Evolutionary conservation across 2,797 vertebrate genomes (phyloP).

Genomic region (Uromys caudimaculatus): DNA sequence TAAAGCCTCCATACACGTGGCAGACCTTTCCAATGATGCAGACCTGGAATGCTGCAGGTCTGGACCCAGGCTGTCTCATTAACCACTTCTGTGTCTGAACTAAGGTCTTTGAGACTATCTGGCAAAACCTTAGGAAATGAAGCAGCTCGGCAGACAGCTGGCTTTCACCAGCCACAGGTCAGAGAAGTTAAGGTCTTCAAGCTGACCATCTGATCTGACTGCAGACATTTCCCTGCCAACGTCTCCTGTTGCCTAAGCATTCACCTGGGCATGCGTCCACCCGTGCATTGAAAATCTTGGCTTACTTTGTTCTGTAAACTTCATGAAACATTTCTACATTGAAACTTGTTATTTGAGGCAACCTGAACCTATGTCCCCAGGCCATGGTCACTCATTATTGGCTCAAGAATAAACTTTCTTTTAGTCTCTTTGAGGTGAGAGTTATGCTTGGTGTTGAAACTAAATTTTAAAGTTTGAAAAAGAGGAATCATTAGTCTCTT

Average conservation of each 20-base stretch:
- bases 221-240: neutral
- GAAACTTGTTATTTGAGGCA: neutral
- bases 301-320: neutral
- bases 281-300: neutral
- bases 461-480: conserved; percentile 2
- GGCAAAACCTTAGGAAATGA: neutral
- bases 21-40: neutral
- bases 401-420: neutral
- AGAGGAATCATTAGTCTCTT: neutral
- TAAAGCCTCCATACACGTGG: neutral
- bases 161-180: neutral
- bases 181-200: no score
- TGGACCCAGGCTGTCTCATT: no score
- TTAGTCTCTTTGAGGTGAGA: neutral
- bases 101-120: neutral
- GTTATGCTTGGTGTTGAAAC: neutral
- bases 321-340: neutral
- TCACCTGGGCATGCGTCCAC: no score
- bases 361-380: neutral
- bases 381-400: neutral
- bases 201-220: rapidly evolving
- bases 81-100: neutral
- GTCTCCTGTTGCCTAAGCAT: neutral
- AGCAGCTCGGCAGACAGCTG: neutral
- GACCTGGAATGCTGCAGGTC: neutral